Evolutionary conservation across 2,888 invertebrate species (phyloP), one percentile per base, ranked within the genome.

Genomic region (Eledone cirrhosa): DNA sequence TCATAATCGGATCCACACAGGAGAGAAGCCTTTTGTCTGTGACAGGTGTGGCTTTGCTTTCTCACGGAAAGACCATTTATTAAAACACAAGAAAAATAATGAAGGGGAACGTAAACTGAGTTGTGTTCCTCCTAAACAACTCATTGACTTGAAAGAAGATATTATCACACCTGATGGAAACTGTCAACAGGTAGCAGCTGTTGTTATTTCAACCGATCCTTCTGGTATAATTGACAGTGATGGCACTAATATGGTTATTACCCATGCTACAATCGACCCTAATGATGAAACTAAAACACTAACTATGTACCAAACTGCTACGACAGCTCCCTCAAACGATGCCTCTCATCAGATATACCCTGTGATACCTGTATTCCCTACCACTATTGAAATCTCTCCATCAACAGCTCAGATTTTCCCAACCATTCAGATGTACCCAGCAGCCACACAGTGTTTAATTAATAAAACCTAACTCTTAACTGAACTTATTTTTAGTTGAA

Each of bases 1-100:
- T 31, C 72, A 72, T 41, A 29, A 24, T 29, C 33, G 72, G 19
- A 72, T 72, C 19, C 72, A 72, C 7, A 72, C 72, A 7, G 72
- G 72, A 11, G 72, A 72, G 33, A 72, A 72, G 31, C 72, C 72
- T 0, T 72, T 72, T 72, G 72, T 72, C 13, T 72, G 72, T 72
- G 72, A 72, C 33, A 31, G 72, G 22, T 72, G 72, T 11, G 72
- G 72, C 22, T 72, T 72, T 72, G 72, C 72, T 1, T 72, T 72
- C 72, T 72, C 72, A 5, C 72, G 72, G 22, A 72, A 72, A 14
- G 72, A 72, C 41, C 72, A 72, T 8, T 24, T 72, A 13, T 14
- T 72, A 5, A 72, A 72, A 41, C 72, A 72, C 7, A 72, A 72
- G 72, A 72, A 41, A 41, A 41, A 31, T 14, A 72, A 72, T 1